phyloP scores from a whole-genome alignment of 1,140 invertebrate species.

The Drosophila aff. region DNA sequence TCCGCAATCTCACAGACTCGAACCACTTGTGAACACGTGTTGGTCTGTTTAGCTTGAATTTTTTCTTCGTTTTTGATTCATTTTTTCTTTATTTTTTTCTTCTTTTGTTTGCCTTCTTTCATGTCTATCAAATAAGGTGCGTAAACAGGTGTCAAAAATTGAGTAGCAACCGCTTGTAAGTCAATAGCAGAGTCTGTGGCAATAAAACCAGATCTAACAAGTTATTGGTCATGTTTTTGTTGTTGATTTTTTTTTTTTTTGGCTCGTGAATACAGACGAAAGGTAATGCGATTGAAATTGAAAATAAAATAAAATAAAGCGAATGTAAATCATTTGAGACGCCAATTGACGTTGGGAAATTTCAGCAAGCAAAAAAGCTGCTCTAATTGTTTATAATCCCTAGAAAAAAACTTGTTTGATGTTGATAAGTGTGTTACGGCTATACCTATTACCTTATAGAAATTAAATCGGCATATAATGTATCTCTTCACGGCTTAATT shows the following conservation, averaged over 20 bases:
- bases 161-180: slow-evolving; percentile 39
- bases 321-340: slow-evolving; percentile 48
- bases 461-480: background rate
- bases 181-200: slow-evolving; percentile 36
- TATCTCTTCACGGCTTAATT: background rate
- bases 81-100: background rate
- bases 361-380: slow-evolving; percentile 54
- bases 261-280: slow-evolving; percentile 14
- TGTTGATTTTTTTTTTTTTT: slow-evolving; percentile 1
- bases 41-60: slow-evolving; percentile 12
- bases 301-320: slow-evolving; percentile 19
- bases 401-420: slow-evolving; percentile 15
- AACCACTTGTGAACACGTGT: slow-evolving; percentile 49
- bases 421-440: slow-evolving; percentile 6
- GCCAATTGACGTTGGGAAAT: slow-evolving; percentile 51
- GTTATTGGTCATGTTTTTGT: slow-evolving; percentile 34
- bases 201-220: slow-evolving; percentile 35
- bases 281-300: slow-evolving; percentile 11
- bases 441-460: background rate
- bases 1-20: slow-evolving; percentile 9
- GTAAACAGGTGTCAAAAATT: slow-evolving; percentile 77
- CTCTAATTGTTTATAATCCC: slow-evolving; percentile 74
- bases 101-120: slow-evolving; percentile 30
- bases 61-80: background rate
- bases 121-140: slow-evolving; percentile 54